Base-by-base conservation (phyloP, 2,888 invertebrate genomes). In the Galerucella pusilla region DNA sequence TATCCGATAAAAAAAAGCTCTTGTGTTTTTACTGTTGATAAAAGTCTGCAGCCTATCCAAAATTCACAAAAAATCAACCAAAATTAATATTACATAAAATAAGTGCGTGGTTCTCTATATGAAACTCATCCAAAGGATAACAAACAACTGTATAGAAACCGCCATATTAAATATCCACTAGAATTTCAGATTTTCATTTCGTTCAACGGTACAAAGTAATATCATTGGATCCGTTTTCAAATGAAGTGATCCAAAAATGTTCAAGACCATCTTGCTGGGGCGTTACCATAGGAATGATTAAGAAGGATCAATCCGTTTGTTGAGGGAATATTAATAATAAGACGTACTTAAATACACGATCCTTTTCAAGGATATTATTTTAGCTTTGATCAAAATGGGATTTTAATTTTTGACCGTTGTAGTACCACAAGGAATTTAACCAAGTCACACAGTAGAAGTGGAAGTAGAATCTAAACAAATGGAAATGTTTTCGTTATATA, bases 231-330 rank as follows among this genome's bases (percentile, higher is more conserved):
- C 60, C 28, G 78, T 77, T 77, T 76, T 80, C 71, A 75, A 71
- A 78, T 69, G 75, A 79, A 78, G 80, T 80, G 81, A 80, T 80
- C 78, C 76, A 78, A 76, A 79, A 81, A 63, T 42, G 63, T 63
- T 63, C 45, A 35, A 63, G 63, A 63, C 63, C 63, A 63, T 63
- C 63, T 63, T 16, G 35, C 45, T 63, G 16, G 16, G 63, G 63
- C 63, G 63, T 63, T 63, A 14, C 63, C 63, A 63, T 63, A 63
- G 45, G 63, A 16, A 63, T 63, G n/a, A 16, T 42, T 25, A 10
- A 28, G 12, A 28, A 28, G 59, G 25, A 10, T 59, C 59, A 9
- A 16, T n/a, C 6, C 12, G n/a, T 52, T 52, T n/a, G 52, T 52
- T 35, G 52, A 7, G 2, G 7, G 7, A 52, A 52, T 52, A 52